Percentiles rank a stretch among this genome's conserved stretches.
Conservation (phyloP, 2,888 invertebrate genomes). For the Urechis unicinctus region DNA sequence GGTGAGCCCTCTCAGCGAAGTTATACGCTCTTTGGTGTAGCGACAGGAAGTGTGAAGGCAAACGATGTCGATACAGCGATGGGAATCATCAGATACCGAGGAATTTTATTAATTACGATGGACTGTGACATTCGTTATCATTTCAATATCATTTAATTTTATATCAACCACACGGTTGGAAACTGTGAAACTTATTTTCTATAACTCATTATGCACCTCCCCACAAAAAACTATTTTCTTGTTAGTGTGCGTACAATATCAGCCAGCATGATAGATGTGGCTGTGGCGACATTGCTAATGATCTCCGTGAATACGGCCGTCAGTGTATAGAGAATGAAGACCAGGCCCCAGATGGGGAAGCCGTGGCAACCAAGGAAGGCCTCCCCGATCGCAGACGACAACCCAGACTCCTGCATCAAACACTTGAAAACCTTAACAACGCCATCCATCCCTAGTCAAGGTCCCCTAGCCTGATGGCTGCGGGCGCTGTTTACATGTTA, state of each 20-base stretch:
- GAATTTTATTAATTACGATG: conserved; percentile 69
- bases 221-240: background rate
- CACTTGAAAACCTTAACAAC: background rate
- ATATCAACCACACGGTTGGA: too few relatives aligned
- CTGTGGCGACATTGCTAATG: conserved; percentile 42
- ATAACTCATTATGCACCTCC: background rate
- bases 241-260: conserved; percentile 29
- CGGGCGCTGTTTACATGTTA: too few relatives aligned
- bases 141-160: too few relatives aligned
- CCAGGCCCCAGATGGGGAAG: conserved; percentile 33
- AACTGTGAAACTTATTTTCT: too few relatives aligned
- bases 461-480: too few relatives aligned
- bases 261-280: conserved; percentile 41
- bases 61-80: too few relatives aligned
- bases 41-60: conserved; percentile 85
- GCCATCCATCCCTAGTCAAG: too few relatives aligned
- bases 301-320: conserved; percentile 40
- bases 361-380: conserved; percentile 27
- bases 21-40: too few relatives aligned
- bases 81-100: conserved; percentile 82
- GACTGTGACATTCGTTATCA: conserved; percentile 63
- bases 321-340: conserved; percentile 34
- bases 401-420: conserved; percentile 31
- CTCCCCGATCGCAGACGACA: conserved; percentile 35
- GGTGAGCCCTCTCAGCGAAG: too few relatives aligned